Evolutionary conservation across 2,797 vertebrate species (phyloP), one percentile per base, ranked within the genome.

Genomic region (Australoheros facetus): DNA sequence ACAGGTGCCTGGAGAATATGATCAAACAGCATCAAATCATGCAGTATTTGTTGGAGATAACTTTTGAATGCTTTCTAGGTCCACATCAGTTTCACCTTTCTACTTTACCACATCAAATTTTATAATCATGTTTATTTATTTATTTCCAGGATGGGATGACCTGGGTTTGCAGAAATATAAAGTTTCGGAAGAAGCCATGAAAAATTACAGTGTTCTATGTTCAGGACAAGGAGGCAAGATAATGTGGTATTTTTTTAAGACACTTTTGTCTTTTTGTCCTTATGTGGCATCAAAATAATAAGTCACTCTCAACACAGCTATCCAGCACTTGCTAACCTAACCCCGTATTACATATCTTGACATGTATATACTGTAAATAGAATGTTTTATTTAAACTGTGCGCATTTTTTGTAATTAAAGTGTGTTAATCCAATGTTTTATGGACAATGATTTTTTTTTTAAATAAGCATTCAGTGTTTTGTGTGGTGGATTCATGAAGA

Each of bases 111-210:
- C 3, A 28, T 5, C 42, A 14, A 2, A 45, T 19, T 53, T 8
- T n/a, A 9, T 64, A 45, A 66, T 28, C 45, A 14, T 48, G 5
- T 34, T 66, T 58, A 4, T 58, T 34, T 59, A 3, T 57, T 85
- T 56, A 78, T 58, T 75, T 82, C 17, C 80, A 96, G 96, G 96
- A 96, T 34, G 96, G 95, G 62, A 96, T 96, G 95, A 92, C 85
- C 13, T 96, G 95, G 95, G 93, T 96, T 66, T 96, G 95, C 89
- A 95, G 92, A 88, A 95, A 96, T 82, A 93, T 95, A 78, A 79
- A 74, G 0, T 56, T 91, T 75, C 87, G 78, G 70, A 96, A 94
- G 89, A 82, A 66, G 26, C 56, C 1, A 1, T 48, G 72, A 83
- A 60, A 56, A 56, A 77, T 54, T 62, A 10, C 55, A 78, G 45